Conservation (phyloP, 23 tunicate species). For the Styela clava region DNA sequence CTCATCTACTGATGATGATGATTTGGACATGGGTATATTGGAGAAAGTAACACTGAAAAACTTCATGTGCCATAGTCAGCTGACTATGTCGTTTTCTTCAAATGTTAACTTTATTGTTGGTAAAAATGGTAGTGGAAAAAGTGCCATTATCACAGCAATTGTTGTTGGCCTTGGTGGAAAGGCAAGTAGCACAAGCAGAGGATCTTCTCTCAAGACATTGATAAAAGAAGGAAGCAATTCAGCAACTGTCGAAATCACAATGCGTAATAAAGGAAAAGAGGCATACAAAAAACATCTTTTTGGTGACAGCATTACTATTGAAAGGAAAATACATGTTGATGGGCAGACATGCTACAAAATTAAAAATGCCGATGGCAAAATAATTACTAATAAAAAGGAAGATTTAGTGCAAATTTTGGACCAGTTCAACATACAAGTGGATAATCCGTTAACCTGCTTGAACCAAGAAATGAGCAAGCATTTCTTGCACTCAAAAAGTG, state of each 20-base stretch:
- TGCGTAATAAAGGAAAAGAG: conserved; percentile 78
- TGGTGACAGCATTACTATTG: conserved; percentile 67
- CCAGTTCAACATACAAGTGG: conserved; percentile 78
- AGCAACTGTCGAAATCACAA: conserved; percentile 66
- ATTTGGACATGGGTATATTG: conserved; percentile 46
- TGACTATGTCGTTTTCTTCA: conserved; percentile 65
- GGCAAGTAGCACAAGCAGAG: conserved; percentile 85
- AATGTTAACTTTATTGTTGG: conserved; percentile 91
- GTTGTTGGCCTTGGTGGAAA: conserved; percentile 89
- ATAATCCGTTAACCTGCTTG: conserved; percentile 85
- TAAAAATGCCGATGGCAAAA: conserved; percentile 48
- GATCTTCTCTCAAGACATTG: conserved; percentile 75
- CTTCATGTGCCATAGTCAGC: conserved; percentile 86
- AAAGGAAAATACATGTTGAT: conserved; percentile 56
- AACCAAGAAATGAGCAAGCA: conserved; percentile 94
- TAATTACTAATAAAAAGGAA: conserved; percentile 69
- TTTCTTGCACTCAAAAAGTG: conserved; percentile 82
- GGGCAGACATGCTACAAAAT: conserved; percentile 69
- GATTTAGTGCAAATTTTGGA: conserved; percentile 70
- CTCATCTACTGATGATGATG: neutral
- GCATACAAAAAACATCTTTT: conserved; percentile 54
- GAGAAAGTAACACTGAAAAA: conserved; percentile 65
- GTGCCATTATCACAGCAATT: conserved; percentile 86
- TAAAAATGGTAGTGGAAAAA: conserved; percentile 96
- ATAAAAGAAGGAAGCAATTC: conserved; percentile 72